Conservation (phyloP, 2,113 vertebrate species). For the Sarotherodon lohbergeri region DNA sequence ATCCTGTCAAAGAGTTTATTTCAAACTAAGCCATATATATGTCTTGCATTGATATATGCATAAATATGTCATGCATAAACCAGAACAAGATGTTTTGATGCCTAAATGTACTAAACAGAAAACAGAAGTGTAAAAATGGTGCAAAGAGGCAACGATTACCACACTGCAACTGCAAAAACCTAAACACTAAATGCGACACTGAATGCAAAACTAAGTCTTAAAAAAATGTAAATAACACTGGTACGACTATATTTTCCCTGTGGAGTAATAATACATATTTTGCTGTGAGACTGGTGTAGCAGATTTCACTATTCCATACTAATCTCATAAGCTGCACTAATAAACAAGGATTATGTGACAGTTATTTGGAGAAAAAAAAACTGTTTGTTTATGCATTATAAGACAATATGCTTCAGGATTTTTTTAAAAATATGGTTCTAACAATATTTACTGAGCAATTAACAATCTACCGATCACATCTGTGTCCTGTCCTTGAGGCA, state of each 20-base stretch:
- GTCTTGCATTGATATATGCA: background rate
- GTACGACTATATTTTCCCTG: background rate
- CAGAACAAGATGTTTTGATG: background rate
- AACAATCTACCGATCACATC: background rate
- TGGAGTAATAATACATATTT: background rate
- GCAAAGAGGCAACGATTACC: background rate
- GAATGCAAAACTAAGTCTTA: background rate
- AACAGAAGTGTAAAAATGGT: background rate
- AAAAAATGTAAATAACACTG: background rate
- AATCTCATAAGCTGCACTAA: background rate
- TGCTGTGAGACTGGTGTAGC: background rate
- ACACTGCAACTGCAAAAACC: background rate
- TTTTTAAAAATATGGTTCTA: fast-evolving
- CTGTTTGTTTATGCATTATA: background rate
- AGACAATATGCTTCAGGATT: background rate
- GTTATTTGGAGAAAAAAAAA: background rate
- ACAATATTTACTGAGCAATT: background rate
- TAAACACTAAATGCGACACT: background rate
- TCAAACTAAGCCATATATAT: background rate
- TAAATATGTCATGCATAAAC: background rate
- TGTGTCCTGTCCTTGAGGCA: constrained; percentile 14
- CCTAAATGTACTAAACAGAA: background rate
- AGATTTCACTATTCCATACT: background rate
- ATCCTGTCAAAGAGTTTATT: background rate
- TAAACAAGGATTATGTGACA: background rate